Base-by-base conservation (phyloP, 1,140 invertebrate species). In the Philopotamus ludificatus region DNA sequence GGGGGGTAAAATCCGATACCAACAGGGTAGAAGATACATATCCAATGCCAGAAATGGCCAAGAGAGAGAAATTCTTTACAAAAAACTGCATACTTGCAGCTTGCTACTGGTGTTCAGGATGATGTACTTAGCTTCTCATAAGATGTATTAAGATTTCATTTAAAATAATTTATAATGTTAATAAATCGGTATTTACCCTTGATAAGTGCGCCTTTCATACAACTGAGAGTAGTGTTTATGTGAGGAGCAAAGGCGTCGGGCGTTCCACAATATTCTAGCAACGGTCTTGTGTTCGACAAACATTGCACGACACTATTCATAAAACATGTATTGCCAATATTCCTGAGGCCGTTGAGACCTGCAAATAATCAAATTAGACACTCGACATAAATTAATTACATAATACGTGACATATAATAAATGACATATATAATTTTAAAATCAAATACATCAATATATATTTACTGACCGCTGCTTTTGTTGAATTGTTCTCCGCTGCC, bases 291-390 rank as follows among this genome's bases (percentile, higher is more conserved):
- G 77, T 95, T 94, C 71, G 92, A 93, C 72, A 98, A 79, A 74
- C 95, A 97, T 83, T 98, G 95, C 9, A 97, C 84, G 18, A 98
- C 92, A 67, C 92, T 94, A 83, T 97, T 97, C 93, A 98, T 97
- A 79, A 97, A 98, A 79, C 95, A 98, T 78, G 93, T 95, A 79
- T 96, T 96, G 72, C 94, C 94, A 73, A 97, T 93, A 79, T 97
- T 97, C 73, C 89, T 83, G 23, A 97, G 83, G 12, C 93, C 94
- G 75, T 92, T 91, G 61, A 94, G 81, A 67, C 93, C 93, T 81
- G 80, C 71, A 53, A 72, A 20, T 26, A 54, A 63, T 28, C n/a
- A 69, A 3, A 60, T 51, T 21, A 45, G 47, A 25, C 9, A 18
- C 1, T 16, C 39, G 7, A 9, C 15, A 45, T 45, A 15, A 45